phyloP scores from a whole-genome alignment of 2,888 invertebrate genomes.

The Patella depressa region DNA sequence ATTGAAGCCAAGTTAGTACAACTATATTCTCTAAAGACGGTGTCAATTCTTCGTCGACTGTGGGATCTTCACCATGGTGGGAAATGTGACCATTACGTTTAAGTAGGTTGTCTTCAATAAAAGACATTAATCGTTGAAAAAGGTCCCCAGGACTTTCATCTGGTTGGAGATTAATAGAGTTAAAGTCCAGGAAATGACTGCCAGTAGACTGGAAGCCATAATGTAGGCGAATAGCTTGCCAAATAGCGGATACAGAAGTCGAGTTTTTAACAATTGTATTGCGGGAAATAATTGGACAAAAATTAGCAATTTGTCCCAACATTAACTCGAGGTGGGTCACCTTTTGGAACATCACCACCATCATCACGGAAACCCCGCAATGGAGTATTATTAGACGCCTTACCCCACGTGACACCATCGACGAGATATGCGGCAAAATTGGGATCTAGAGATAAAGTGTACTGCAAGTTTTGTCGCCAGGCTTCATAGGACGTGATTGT shows the following conservation, averaged over 20 bases:
- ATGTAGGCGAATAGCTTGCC: slow-evolving; percentile 30
- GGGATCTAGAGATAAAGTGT: slow-evolving; percentile 35
- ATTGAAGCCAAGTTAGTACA: slow-evolving; percentile 37
- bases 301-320: background rate
- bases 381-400: slow-evolving; percentile 19
- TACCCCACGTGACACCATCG: slow-evolving; percentile 22
- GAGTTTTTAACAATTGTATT: background rate
- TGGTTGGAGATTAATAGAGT: slow-evolving; percentile 32
- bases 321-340: background rate
- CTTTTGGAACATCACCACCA: slow-evolving; percentile 23
- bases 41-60: slow-evolving; percentile 31
- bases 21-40: slow-evolving; percentile 42
- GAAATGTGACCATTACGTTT: slow-evolving; percentile 23
- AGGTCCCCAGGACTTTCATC: slow-evolving; percentile 43
- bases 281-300: background rate
- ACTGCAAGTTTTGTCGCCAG: slow-evolving; percentile 38
- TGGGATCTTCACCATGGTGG: slow-evolving; percentile 38
- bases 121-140: slow-evolving; percentile 37
- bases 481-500: slow-evolving; percentile 41
- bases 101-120: slow-evolving; percentile 40
- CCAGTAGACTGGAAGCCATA: slow-evolving; percentile 35
- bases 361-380: slow-evolving; percentile 23
- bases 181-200: slow-evolving; percentile 40
- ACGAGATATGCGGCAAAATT: slow-evolving; percentile 32
- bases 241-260: background rate